Evolutionary conservation across 2,888 invertebrate genomes (phyloP), one percentile per base, ranked within the genome.

Genomic region (Anthoptus insignis): DNA sequence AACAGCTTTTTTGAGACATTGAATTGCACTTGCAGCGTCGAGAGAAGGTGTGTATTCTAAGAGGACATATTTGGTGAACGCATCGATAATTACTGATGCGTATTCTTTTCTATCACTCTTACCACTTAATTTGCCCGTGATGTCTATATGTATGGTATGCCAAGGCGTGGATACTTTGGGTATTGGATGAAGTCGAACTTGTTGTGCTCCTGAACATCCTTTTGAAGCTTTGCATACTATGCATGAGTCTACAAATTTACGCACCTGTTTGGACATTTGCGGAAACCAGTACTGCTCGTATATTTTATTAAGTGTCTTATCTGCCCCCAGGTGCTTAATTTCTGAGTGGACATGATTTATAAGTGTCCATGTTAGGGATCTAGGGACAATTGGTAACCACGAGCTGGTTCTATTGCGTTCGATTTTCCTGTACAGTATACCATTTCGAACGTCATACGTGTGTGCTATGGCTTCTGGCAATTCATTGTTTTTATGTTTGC

Each of bases 71-170:
- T 77, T 77, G 0, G 73, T 76, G 45, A 77, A 79, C 0, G 61
- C 67, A 21, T 80, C 78, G 0, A 78, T 74, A 0, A 74, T 68
- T 1, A 77, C 77, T 0, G 70, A 74, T 1, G 13, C 47, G 32
- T 79, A 78, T 37, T 79, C 75, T 37, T 76, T 77, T 2, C 59
- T 32, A 9, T 77, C 72, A 22, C 73, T 77, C 24, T 78, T 81
- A 0, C 76, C 77, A 21, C 75, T 77, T 0, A 79, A 61, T 27
- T 76, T 76, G 0, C 77, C 79, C 16, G 27, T 27, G 7, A 27
- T 27, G 27, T 16, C 67, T 65, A n/a, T 64, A 60, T 16, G 52
- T 8, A 7, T 57, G 53, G 39, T 68, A 65, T 9, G 67, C 59
- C 7, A 59, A 14, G 52, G 60, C 53, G 27, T 68, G 61, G 9